These are phyloP conservation scores for Schizopygopsis malacanthus DNA, from an alignment of 2,797 vertebrate species.

Conservation along the genomic window DNA sequence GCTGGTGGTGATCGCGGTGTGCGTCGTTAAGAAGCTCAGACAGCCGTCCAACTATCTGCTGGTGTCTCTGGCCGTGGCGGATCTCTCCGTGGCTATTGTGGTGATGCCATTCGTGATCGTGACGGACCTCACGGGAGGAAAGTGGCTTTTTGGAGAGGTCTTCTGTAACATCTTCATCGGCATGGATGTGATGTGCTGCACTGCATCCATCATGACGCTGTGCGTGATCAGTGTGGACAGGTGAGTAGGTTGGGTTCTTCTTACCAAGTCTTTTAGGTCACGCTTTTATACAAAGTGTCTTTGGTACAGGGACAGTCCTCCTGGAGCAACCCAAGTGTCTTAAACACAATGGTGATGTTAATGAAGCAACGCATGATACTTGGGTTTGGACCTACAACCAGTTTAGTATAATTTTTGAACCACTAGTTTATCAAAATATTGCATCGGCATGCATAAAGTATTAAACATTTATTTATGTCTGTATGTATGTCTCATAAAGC, in stretches of 20 bases:
- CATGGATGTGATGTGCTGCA: constrained; percentile 88
- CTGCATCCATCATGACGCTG: constrained; percentile 85
- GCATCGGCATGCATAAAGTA: neutral
- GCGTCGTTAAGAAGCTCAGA: constrained; percentile 83
- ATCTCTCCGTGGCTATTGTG: constrained; percentile 81
- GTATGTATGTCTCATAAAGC: too few species aligned
- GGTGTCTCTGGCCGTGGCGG: constrained; percentile 82
- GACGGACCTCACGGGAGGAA: constrained; percentile 83
- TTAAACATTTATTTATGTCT: neutral
- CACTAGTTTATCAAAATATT: neutral
- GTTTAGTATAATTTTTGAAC: neutral
- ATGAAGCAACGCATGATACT: neutral
- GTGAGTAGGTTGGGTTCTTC: constrained; percentile 65
- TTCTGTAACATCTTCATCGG: constrained; percentile 86
- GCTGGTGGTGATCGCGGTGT: constrained; percentile 83
- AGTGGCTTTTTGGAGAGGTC: constrained; percentile 84
- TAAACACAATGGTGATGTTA: neutral
- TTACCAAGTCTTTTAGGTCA: neutral
- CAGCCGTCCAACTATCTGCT: constrained; percentile 85
- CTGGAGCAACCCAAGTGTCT: neutral
- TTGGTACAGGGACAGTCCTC: neutral
- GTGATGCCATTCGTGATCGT: constrained; percentile 87
- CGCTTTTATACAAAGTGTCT: neutral
- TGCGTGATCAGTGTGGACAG: constrained; percentile 86
- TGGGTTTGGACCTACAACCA: neutral